phyloP scores from a whole-genome alignment of 2,797 vertebrate species.

The Acrossocheilus fasciatus region DNA sequence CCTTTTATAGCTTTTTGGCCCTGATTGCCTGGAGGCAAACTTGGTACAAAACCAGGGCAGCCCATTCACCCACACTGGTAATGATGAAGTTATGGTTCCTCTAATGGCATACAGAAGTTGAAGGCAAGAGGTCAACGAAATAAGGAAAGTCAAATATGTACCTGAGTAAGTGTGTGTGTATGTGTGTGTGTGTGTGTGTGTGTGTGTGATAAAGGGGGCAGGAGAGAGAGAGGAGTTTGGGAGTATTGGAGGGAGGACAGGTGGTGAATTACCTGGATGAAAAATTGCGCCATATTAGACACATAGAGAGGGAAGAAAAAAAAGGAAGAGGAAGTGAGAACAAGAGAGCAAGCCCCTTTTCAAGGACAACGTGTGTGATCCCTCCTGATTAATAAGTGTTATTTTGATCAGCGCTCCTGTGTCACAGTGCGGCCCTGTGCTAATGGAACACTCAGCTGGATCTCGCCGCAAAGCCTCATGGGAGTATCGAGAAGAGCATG shows the following conservation, averaged over 20 bases:
- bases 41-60: slow-evolving; percentile 21
- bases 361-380: slow-evolving; percentile 66
- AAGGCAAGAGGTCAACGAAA: slow-evolving; percentile 14
- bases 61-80: neutral
- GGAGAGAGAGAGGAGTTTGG: slow-evolving; percentile 19
- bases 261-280: slow-evolving; percentile 67
- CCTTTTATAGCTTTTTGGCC: neutral
- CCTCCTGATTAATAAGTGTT: slow-evolving; percentile 74
- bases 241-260: slow-evolving; percentile 60
- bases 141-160: slow-evolving; percentile 24
- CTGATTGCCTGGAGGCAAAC: slow-evolving; percentile 12
- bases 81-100: slow-evolving; percentile 12
- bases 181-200: neutral
- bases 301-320: slow-evolving; percentile 60
- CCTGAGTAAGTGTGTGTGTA: neutral
- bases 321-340: slow-evolving; percentile 66
- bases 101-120: slow-evolving; percentile 18
- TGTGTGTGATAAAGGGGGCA: neutral
- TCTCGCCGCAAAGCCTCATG: slow-evolving; percentile 33
- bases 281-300: slow-evolving; percentile 66
- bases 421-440: slow-evolving; percentile 70
- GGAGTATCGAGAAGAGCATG: slow-evolving; percentile 24
- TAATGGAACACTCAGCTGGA: slow-evolving; percentile 64
- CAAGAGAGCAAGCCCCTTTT: slow-evolving; percentile 64
- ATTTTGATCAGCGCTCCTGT: slow-evolving; percentile 61